Percentiles rank a stretch among this genome's conserved stretches.
Evolutionary conservation across 2,888 invertebrate genomes (phyloP).

Genomic region (Acrobasis suavella): DNA sequence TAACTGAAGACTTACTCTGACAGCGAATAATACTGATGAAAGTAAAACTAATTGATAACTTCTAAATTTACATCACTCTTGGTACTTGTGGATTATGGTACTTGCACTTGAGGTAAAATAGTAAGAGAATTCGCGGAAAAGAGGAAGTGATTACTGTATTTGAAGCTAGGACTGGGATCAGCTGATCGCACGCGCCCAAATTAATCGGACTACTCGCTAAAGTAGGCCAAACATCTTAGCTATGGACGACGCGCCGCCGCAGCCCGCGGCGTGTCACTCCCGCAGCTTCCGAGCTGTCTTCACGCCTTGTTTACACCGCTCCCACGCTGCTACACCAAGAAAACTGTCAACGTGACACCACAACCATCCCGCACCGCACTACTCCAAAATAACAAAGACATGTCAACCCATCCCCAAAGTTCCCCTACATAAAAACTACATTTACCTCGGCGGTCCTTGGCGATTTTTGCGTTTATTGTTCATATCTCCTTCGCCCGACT

Average conservation of each 20-base stretch:
- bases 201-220: conserved; percentile 75
- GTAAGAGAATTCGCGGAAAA: conserved; percentile 16
- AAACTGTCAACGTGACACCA: conserved; percentile 61
- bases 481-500: conserved; percentile 85
- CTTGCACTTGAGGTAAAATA: neutral
- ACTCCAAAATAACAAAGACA: conserved; percentile 75
- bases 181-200: conserved; percentile 78
- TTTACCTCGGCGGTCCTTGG: conserved; percentile 89
- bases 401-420: conserved; percentile 65
- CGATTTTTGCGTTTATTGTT: conserved; percentile 93
- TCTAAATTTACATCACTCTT: neutral
- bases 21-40: conserved; percentile 1
- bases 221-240: conserved; percentile 78
- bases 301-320: conserved; percentile 70
- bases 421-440: conserved; percentile 52
- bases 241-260: conserved; percentile 56
- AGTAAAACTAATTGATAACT: neutral
- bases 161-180: conserved; percentile 67
- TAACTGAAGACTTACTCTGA: conserved; percentile 16
- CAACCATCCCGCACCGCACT: conserved; percentile 57
- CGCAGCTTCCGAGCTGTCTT: conserved; percentile 43
- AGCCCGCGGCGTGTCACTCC: conserved; percentile 52
- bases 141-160: conserved; percentile 46
- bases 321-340: conserved; percentile 49
- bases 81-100: neutral